Evolutionary conservation across 2,888 invertebrate species (phyloP), one percentile per base, ranked within the genome.

Genomic region (Abrostola tripartita): DNA sequence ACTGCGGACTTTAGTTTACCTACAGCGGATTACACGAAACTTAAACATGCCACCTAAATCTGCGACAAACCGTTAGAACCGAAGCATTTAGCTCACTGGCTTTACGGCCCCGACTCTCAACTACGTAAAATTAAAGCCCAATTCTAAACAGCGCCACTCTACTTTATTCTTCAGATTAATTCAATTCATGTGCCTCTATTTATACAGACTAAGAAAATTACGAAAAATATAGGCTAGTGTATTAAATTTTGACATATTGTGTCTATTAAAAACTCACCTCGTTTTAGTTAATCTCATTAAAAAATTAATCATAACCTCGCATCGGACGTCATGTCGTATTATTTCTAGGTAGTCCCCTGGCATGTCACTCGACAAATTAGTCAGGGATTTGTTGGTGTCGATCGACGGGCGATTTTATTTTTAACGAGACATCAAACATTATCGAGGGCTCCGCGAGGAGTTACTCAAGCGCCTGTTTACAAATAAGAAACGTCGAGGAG

Each of bases 371-470:
- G 85, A 90, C 93, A 92, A 93, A 94, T 94, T 94, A 93, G 93
- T 89, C 86, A 87, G 88, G 87, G 90, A 90, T 91, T 93, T 92
- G 90, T 88, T 86, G 87, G 85, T 89, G 91, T 90, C 92, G 91
- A 92, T 94, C 88, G 89, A 87, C 90, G 87, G 87, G 79, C 81
- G 87, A 88, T 88, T 89, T 92, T 93, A 94, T 93, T 94, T 94
- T 92, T 94, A 94, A 92, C 93, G 91, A 88, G 91, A 94, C 93
- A 93, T 93, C 92, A 93, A 94, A 93, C 93, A 93, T 91, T 88
- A 91, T 91, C 89, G 91, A 90, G 85, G 88, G 90, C 88, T 84
- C 79, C 81, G 80, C 79, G 83, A 84, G 84, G 82, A 85, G 90
- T 90, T 90, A 88, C 91, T 87, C 90, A 89, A 92, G 88, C 90